Evolutionary conservation across 2,888 invertebrate genomes (phyloP), one percentile per base, ranked within the genome.

Genomic region (Rhagium mordax): DNA sequence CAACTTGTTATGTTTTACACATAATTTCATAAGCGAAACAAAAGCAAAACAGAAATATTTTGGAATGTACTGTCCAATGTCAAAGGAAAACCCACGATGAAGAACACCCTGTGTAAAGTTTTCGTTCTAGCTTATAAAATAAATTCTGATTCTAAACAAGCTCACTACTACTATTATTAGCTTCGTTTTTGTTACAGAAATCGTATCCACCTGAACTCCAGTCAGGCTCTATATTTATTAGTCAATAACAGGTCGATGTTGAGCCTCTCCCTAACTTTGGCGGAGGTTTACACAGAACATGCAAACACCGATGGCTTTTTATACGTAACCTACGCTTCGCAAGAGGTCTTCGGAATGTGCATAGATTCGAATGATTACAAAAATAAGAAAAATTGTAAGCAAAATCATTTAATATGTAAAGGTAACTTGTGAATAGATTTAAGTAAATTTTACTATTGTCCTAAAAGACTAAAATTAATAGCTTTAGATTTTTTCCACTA

Each of bases 321-420:
- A 0, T 96, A 96, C 86, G 92, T 96, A 82, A 95, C 95, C 0
- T 97, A 96, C 85, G 96, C 96, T 0, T 96, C 96, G 21, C 96
- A 96, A 88, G 96, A 96, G 89, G 94, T 95, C 80, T 97, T 96
- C 86, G 96, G 96, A 13, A 18, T 41, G 8, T n/a, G 33, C 10
- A 55, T 49, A 49, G 33, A 29, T 18, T 18, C 18, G 3, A 60
- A 60, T n/a, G 21, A 71, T 41, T 59, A 68, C n/a, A 47, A 61
- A 24, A 21, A 61, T n/a, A 61, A 47, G 61, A 61, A 48, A 7
- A 61, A 61, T 1, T 61, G 61, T 15, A 61, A 61, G n/a, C 41
- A 47, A 21, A 21, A 61, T 18, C 1, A 13, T 13, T 29, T 41
- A 27, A 57, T 57, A n/a, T 7, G 3, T 2, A 3, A 49, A 2